Base-by-base conservation (phyloP, 2,888 invertebrate species). In the Aethes cnicana region DNA sequence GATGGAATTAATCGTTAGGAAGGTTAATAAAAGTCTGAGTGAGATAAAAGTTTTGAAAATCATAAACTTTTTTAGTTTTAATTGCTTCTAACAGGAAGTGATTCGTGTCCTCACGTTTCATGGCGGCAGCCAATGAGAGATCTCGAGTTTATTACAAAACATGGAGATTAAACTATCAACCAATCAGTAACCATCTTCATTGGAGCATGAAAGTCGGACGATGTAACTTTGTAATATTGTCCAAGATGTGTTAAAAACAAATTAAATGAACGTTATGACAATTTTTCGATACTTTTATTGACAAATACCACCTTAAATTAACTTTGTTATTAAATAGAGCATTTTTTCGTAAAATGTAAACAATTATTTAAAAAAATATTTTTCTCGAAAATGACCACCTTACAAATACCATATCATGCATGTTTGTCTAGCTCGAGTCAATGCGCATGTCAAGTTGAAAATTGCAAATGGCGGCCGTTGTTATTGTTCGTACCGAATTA, bases 401-500 rank as follows among this genome's bases (percentile, higher is more conserved):
- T 62, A 66, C 64, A 64, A 84, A 86, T 63, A 81, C 69, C 77
- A 78, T 63, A 63, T 78, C 77, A 73, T 71, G 68, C 77, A 75
- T 81, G 79, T 84, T 85, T 85, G 81, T 86, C 85, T 82, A 77
- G 76, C 74, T 57, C 81, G 80, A 86, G 84, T 75, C 82, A 88
- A 81, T 90, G 94, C 93, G 94, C 94, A 94, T 92, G 93, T 92
- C 93, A 93, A 90, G 92, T 92, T 92, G 92, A 92, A 94, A 94
- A 96, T 95, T 96, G 95, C 96, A 97, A 97, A 97, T 97, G 97
- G 97, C 97, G 96, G 95, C 96, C 94, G 96, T 96, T 97, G 97
- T 97, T 97, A 96, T 97, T 97, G 97, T 97, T 97, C 95, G 95
- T 95, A 95, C 95, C 94, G 95, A 95, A 91, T 91, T 92, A 92